A percentile compares a stretch with the other conserved stretches of the same genome.
Conservation (phyloP, 2,888 invertebrate species). For the Cephalotes varians region DNA sequence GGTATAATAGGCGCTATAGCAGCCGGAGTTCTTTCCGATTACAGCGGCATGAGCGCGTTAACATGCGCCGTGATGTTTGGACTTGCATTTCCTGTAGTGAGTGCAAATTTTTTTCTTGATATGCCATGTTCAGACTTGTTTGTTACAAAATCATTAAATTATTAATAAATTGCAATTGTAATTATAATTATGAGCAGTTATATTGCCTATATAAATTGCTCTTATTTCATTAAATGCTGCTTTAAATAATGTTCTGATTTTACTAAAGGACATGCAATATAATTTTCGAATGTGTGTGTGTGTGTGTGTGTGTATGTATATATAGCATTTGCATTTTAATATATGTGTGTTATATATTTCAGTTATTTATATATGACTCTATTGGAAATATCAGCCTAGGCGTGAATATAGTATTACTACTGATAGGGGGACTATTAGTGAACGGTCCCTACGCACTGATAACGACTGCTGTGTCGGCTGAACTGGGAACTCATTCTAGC, state of each 20-base stretch:
- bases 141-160: not conserved
- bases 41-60: slow-evolving; percentile 93
- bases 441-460: slow-evolving; percentile 99
- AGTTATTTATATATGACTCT: slow-evolving; percentile 93
- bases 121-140: not conserved
- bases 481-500: slow-evolving; percentile 95
- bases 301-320: too few relatives aligned
- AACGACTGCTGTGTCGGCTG: slow-evolving; percentile 98
- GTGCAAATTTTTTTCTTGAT: slow-evolving; percentile 61
- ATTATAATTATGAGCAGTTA: too few relatives aligned
- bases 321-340: not conserved
- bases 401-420: slow-evolving; percentile 90
- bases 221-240: not conserved
- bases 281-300: not conserved
- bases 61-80: slow-evolving; percentile 94
- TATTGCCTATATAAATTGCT: not conserved
- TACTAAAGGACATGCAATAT: not conserved
- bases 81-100: slow-evolving; percentile 93
- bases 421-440: slow-evolving; percentile 93
- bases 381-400: slow-evolving; percentile 89
- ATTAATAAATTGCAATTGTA: not conserved
- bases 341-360: not conserved
- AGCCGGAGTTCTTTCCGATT: slow-evolving; percentile 95
- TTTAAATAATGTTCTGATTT: not conserved
- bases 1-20: slow-evolving; percentile 96